Evolutionary conservation across 2,113 vertebrate genomes (phyloP).

Genomic region (Poeciliopsis occidentalis): DNA sequence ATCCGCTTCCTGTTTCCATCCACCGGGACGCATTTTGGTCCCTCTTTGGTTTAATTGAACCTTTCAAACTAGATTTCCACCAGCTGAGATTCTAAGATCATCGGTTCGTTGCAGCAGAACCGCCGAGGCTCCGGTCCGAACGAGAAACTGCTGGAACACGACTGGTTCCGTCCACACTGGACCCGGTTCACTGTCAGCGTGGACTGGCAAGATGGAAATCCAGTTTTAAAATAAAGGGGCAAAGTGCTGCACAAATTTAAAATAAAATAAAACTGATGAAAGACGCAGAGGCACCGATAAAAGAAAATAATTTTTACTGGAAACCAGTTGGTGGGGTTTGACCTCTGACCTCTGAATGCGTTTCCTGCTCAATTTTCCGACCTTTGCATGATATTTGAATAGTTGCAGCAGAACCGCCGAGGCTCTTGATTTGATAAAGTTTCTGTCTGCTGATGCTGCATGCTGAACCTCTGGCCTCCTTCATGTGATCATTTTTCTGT

Average conservation of each 20-base stretch:
- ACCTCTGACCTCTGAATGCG: constrained; percentile 26
- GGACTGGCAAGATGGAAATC: too few relatives aligned
- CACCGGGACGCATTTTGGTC: background rate
- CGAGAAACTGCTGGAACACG: too few relatives aligned
- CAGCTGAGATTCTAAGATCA: background rate
- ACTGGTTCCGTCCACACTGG: too few relatives aligned
- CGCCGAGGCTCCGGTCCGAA: too few relatives aligned
- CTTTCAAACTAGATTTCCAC: background rate
- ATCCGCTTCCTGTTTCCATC: background rate
- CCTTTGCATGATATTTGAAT: constrained; percentile 34
- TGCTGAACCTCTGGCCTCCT: constrained; percentile 37
- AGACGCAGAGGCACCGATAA: too few relatives aligned
- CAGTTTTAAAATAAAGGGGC: too few relatives aligned
- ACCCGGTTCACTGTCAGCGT: too few relatives aligned
- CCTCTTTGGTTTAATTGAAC: background rate
- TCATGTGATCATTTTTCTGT: constrained; percentile 67
- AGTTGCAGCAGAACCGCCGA: too few relatives aligned
- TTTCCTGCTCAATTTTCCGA: constrained; percentile 6
- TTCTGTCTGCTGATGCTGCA: constrained; percentile 41
- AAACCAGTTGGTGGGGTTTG: background rate
- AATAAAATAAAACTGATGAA: too few relatives aligned
- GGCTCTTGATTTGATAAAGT: background rate
- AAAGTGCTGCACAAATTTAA: too few relatives aligned
- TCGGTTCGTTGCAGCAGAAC: background rate
- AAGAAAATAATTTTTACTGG: too few relatives aligned